Conservation (phyloP, 1,140 invertebrate genomes). For the Lasioglossum albipes region DNA sequence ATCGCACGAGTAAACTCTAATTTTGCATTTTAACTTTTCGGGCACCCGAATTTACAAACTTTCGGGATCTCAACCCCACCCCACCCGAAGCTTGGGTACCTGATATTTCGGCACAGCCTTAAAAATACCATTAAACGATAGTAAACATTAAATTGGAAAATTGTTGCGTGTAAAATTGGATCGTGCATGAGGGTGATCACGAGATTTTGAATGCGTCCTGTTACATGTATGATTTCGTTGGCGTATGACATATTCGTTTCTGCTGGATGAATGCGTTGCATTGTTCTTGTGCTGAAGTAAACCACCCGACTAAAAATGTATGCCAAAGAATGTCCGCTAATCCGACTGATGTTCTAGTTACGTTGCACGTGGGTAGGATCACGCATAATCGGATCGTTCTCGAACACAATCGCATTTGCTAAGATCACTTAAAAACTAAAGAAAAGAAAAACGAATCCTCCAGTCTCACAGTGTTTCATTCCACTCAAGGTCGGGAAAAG, state of each 20-base stretch:
- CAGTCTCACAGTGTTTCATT: background rate
- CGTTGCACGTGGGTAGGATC: constrained; percentile 20
- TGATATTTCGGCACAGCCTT: too few relatives aligned
- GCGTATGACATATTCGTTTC: background rate
- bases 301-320: background rate
- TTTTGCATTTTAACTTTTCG: too few relatives aligned
- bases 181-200: background rate
- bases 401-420: background rate
- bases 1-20: too few relatives aligned
- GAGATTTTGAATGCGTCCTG: background rate
- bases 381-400: constrained; percentile 1
- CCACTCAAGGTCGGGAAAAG: background rate
- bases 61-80: too few relatives aligned
- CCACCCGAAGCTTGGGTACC: too few relatives aligned
- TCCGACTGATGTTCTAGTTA: constrained; percentile 4
- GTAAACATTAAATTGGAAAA: too few relatives aligned
- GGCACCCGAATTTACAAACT: too few relatives aligned
- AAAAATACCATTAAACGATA: too few relatives aligned
- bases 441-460: background rate
- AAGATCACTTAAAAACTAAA: background rate
- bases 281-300: constrained; percentile 7
- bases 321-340: constrained; percentile 1
- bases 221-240: background rate
- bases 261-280: constrained; percentile 8
- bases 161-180: background rate